These are phyloP conservation scores for Suncus etruscus DNA, from an alignment of 2,113 vertebrate species.

Conservation along the genomic window DNA sequence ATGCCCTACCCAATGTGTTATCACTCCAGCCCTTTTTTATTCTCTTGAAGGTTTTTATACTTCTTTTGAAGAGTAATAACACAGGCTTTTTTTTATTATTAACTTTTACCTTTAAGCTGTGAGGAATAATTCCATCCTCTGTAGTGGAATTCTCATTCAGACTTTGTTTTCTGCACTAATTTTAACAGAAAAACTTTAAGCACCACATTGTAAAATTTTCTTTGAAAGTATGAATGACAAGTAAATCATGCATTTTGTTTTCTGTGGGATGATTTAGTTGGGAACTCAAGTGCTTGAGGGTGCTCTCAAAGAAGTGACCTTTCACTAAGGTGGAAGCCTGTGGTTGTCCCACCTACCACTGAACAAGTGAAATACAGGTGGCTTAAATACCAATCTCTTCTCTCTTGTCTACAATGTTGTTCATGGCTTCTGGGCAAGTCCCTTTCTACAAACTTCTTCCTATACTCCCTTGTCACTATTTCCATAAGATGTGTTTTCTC, in stretches of 20 bases:
- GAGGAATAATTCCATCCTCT: background rate
- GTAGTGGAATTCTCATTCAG: background rate
- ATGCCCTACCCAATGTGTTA: no score
- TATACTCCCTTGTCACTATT: background rate
- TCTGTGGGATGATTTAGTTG: background rate
- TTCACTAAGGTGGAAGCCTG: no score
- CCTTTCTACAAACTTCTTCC: no score
- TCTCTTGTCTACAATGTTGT: background rate
- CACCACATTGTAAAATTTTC: background rate
- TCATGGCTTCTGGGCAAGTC: background rate
- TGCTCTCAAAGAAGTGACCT: background rate
- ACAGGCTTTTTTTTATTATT: constrained; percentile 56
- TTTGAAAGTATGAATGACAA: background rate
- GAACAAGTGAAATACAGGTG: background rate
- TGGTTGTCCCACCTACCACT: rapidly evolving
- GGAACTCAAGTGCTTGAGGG: background rate
- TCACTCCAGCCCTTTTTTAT: background rate
- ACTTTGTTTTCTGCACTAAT: constrained; percentile 30
- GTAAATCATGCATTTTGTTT: background rate
- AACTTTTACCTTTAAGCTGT: constrained; percentile 58
- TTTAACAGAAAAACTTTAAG: constrained; percentile 12
- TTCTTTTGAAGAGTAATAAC: constrained; percentile 67
- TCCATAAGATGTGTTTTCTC: background rate
- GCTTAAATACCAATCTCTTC: no score
- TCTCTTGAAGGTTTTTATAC: constrained; percentile 42